Base-by-base conservation (phyloP, 2,113 vertebrate species). In the Xenus cinereus region DNA sequence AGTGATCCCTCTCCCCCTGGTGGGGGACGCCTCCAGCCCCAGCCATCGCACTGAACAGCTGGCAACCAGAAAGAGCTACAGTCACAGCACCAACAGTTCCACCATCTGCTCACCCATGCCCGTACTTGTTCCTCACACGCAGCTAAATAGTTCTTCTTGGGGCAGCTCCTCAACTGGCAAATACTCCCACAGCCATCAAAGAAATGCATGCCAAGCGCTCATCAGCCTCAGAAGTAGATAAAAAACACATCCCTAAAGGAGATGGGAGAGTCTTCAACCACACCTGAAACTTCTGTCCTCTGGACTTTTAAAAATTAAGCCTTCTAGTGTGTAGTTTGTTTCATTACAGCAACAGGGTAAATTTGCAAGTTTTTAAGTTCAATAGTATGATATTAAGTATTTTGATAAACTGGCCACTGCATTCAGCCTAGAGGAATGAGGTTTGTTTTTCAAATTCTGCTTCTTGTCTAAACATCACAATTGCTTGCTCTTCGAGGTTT, bases 21-120 rank as follows among this genome's bases (percentile, higher is more conserved):
- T 6, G 28, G 9, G 26, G 22, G n/a, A 3, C 21, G 72, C 39
- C 57, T 23, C 2, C 1, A 2, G 33, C 41, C 51, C 10, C 35
- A 45, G 53, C 22, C 77, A 46, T 10, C 1, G 0, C 27, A 10
- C 41, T 12, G 43, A 39, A 30, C 22, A 39, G 16, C 7, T 41
- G 21, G 30, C 0, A 3, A 16, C 11, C 46, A 51, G 39, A 7
- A 30, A 24, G 4, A 28, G 32, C 33, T 68, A 5, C 3, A 64
- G 37, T 37, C n/a, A 35, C 1, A 15, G 63, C 54, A 33, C 54
- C 67, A 71, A 2, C 33, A 35, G 6, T 3, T 20, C 45, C 39
- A 71, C 1, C 8, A 21, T 4, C 53, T 57, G 53, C 67, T 50
- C 6, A 0, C 12, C 39, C 23, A 0, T 1, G 12, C 14, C 19